These are phyloP conservation scores for Nebria ingens DNA, from an alignment of 1,140 invertebrate species.

Conservation along the genomic window DNA sequence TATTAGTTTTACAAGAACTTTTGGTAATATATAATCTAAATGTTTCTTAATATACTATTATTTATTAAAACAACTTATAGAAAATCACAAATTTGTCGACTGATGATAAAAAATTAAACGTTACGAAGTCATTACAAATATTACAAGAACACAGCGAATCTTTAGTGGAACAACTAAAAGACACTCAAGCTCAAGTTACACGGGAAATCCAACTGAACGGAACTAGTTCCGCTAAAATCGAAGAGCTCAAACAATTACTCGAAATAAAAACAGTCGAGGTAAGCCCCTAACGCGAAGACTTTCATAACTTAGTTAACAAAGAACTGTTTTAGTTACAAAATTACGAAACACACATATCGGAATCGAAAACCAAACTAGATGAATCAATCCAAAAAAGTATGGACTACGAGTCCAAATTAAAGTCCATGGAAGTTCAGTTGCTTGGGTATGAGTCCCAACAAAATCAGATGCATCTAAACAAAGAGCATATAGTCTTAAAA, in stretches of 20 bases:
- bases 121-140: not conserved
- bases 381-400: not conserved
- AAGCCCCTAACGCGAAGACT: not conserved
- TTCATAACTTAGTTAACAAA: not conserved
- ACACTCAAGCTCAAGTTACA: not conserved
- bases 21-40: not conserved
- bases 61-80: not conserved
- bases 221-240: not conserved
- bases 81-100: conserved; percentile 3
- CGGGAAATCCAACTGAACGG: not conserved
- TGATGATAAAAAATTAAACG: not conserved
- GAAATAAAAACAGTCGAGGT: not conserved
- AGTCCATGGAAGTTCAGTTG: not conserved
- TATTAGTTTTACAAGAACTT: not conserved
- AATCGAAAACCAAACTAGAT: not conserved
- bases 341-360: not conserved
- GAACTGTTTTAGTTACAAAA: not conserved
- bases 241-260: not conserved
- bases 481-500: not conserved
- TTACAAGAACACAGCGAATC: not conserved
- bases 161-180: conserved; percentile 5
- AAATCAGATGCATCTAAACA: not conserved
- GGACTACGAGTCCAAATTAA: not conserved
- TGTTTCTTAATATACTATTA: too few relatives aligned
- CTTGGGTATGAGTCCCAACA: not conserved